Evolutionary conservation across 2,888 invertebrate species (phyloP), one percentile per base, ranked within the genome.

Genomic region (Drosophila atripex): DNA sequence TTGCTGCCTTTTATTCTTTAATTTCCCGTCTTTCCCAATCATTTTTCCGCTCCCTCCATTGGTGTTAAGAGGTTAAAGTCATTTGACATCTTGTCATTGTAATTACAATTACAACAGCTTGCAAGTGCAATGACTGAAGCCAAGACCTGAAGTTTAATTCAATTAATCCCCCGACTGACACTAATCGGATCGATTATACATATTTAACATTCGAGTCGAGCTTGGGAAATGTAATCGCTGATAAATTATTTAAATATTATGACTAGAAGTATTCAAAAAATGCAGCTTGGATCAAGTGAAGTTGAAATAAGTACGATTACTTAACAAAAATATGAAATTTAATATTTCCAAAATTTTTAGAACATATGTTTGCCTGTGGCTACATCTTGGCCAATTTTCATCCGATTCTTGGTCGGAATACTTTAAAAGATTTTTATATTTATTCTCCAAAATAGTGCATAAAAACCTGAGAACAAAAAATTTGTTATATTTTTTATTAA

Each of bases 41-140:
- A 35, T 35, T 8, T 50, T 32, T 61, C 25, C 23, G 1, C 56
- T 58, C 28, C 18, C 9, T 32, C 51, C 60, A 75, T 76, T 68
- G 57, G 70, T 75, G 74, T 53, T 50, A 86, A 76, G 70, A 78
- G 87, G 87, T 84, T 84, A 66, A 76, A 80, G 54, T 64, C 65
- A 74, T 74, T 84, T 86, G 72, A 84, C 87, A 78, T 75, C 75
- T 73, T 71, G 71, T 64, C 57, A 71, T 73, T 73, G 68, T 70
- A 83, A 80, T 83, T 75, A 63, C 53, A 53, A 57, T 53, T 49
- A 71, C 30, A 50, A 35, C 51, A 63, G 54, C 50, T 54, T 35
- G 51, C 51, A 50, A 64, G 63, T 64, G 45, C 63, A 64, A 14
- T 23, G 51, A 63, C 63, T 63, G 43, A 35, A 23, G 16, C 52